Base-by-base conservation (phyloP, 2,113 vertebrate genomes). In the Quiscalus mexicanus region DNA sequence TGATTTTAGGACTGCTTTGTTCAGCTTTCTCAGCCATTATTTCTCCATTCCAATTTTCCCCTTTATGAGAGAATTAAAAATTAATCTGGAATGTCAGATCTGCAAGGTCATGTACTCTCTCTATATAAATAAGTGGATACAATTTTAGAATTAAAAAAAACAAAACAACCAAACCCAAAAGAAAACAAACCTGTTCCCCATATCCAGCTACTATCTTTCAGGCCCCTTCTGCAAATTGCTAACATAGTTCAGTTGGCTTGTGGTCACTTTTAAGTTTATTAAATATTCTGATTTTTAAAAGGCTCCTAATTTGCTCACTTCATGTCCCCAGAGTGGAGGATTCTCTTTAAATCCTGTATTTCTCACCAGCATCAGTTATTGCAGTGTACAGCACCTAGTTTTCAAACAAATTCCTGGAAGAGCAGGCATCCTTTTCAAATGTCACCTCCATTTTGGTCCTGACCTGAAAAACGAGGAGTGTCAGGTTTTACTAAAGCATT, bases 41-140 rank as follows among this genome's bases (percentile, higher is more conserved):
- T 90, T 86, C 59, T 76, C 41, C 47, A 41, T 59, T 83, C 30
- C 22, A 64, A 35, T 87, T 80, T 84, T 7, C 3, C 6, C 8
- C 9, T 81, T 84, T 73, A 55, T 84, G 63, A 65, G 25, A 77
- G 22, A 92, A 94, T 74, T 89, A 73, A 92, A 88, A 88, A 58
- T 70, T 25, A 35, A 74, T 74, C 45, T 53, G 53, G 31, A 86
- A 56, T 44, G 24, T 68, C 62, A 83, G 1, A 0, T 47, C 52
- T 67, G 65, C 27, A 91, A 87, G 25, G 7, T n/a, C 8, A 5
- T 33, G 21, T 92, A 30, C 6, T 53, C 50, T 35, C 19, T 55
- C 0, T 55, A 3, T 47, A 49, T 39, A 39, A 55, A 47, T 14
- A 33, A 87, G 44, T 1, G 0, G 15, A 50, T 37, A 21, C 4